Conservation (phyloP, 23 tunicate genomes). For the Styela clava region DNA sequence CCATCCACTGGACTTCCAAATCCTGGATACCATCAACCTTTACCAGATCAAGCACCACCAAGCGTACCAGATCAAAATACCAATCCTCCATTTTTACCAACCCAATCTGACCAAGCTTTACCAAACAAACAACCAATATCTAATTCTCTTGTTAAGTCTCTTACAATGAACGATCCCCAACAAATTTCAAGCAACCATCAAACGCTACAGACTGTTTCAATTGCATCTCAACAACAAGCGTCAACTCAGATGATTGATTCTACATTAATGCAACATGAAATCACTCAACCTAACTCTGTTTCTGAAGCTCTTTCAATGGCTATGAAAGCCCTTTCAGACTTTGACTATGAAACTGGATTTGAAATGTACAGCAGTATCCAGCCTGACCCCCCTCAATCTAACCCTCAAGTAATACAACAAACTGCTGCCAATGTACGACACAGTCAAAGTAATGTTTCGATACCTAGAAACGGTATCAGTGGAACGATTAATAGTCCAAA, state of each 20-base stretch:
- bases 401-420: not conserved
- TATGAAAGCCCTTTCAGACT: slow-evolving; percentile 80
- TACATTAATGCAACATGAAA: slow-evolving; percentile 1
- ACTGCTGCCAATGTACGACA: not conserved
- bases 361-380: not conserved
- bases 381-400: not conserved
- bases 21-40: not conserved
- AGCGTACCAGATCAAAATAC: not conserved
- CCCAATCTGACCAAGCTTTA: not conserved
- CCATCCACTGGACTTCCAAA: not conserved
- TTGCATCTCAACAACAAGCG: not conserved
- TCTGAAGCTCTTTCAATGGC: slow-evolving; percentile 86
- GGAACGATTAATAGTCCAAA: not conserved
- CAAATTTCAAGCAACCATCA: not conserved
- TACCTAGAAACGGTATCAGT: slow-evolving; percentile 6
- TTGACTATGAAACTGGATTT: slow-evolving; percentile 55
- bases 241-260: not conserved
- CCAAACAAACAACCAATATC: not conserved
- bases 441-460: not conserved
- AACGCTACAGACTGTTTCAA: not conserved
- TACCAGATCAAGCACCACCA: not conserved
- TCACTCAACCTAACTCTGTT: slow-evolving; percentile 28
- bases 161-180: not conserved
- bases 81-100: not conserved
- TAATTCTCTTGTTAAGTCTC: not conserved